Base-by-base conservation (phyloP, 2,888 invertebrate species). In the Agonopterix alstromeriana region DNA sequence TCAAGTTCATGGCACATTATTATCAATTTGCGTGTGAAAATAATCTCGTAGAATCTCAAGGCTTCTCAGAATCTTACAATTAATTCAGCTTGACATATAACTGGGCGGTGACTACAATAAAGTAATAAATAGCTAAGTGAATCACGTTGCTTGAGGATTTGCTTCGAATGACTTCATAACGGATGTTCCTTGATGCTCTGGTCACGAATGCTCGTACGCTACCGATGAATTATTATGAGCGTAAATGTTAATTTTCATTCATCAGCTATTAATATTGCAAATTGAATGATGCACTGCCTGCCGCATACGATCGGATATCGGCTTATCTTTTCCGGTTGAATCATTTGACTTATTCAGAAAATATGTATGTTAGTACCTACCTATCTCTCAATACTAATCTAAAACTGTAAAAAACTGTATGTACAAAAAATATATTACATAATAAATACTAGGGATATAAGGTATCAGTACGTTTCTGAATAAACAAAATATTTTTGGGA, bases 81-180 rank as follows among this genome's bases (percentile, higher is more conserved):
- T 50, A 54, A 61, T 51, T 56, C 17, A 35, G 52, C 47, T 45
- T 55, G 56, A 66, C 54, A 61, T 63, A 65, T 63, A 53, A 49
- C 52, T 51, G 53, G 60, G 58, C 62, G 61, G 55, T 58, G 53
- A 59, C 58, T 62, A 56, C 60, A 63, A 63, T 62, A 63, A 63
- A 57, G 56, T 57, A 58, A 57, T 63, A 58, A 60, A 58, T 61
- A 61, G 49, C 51, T 55, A 50, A 52, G 56, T 67, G 70, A 68
- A 60, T 67, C 70, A 67, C 56, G 55, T 44, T 47, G n/a, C 4
- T 10, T 27, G 38, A 46, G 36, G 45, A 45, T 45, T 45, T 17
- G 55, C 50, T 58, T 52, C 53, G 56, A 61, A 65, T 66, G 63
- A 70, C 62, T 66, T 65, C 65, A 66, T 65, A 54, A 58, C 65